Percentiles rank a stretch among this genome's conserved stretches.
Evolutionary conservation across 2,888 invertebrate genomes (phyloP).

Genomic region (Leucophora obtusa): DNA sequence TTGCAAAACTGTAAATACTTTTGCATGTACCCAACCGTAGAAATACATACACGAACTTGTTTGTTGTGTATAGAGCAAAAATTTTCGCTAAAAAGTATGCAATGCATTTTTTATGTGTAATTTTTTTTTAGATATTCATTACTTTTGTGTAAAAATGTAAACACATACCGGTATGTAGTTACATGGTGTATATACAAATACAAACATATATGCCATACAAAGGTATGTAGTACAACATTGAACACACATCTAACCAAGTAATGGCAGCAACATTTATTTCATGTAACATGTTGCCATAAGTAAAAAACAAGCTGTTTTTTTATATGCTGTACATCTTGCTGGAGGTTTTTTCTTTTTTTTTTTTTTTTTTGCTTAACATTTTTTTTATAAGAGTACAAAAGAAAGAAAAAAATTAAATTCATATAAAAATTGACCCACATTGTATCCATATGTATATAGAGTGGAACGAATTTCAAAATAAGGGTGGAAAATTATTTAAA

Average conservation of each 20-base stretch:
- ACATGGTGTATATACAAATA: conserved; percentile 19
- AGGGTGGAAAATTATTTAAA: too few species aligned
- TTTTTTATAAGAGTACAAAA: conserved; percentile 7
- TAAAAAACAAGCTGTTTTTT: conserved; percentile 34
- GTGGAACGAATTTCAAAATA: too few species aligned
- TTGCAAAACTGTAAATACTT: conserved; percentile 14
- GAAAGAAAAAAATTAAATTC: conserved; percentile 9
- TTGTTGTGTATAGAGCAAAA: conserved; percentile 4
- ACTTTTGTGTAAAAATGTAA: conserved; percentile 49
- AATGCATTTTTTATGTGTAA: conserved; percentile 42
- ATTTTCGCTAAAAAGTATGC: conserved; percentile 59
- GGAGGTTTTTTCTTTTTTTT: conserved; percentile 28
- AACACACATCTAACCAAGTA: conserved; percentile 17
- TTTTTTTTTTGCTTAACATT: conserved; percentile 12
- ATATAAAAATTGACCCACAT: conserved; percentile 50
- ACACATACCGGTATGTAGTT: conserved; percentile 37
- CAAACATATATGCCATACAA: conserved; percentile 16
- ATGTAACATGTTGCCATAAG: conserved; percentile 55
- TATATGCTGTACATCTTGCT: conserved; percentile 27
- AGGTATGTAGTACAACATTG: conserved; percentile 16
- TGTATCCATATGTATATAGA: conserved; percentile 20
- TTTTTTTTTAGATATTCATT: conserved; percentile 52
- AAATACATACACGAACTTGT: conserved; percentile 5
- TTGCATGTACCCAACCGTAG: background rate
- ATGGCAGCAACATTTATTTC: conserved; percentile 45